Percentiles rank a stretch among this genome's conserved stretches.
phyloP scores from a whole-genome alignment of 2,888 invertebrate species.

The Acanthopleura granulata region DNA sequence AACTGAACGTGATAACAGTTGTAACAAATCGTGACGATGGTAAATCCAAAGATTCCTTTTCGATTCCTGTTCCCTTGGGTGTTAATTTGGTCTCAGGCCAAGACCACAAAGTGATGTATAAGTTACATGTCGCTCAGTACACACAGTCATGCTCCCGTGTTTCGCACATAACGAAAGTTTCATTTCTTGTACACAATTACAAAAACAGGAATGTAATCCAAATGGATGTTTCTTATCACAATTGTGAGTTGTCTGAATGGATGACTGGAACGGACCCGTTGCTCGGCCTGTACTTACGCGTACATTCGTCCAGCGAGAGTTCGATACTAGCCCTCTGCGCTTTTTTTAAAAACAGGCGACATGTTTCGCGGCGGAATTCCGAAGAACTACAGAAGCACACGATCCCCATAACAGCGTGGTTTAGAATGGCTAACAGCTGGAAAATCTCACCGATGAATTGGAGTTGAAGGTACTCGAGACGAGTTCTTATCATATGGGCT shows the following conservation, averaged over 20 bases:
- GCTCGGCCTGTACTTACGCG: background rate
- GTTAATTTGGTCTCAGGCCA: too few relatives aligned
- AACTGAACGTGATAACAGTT: too few relatives aligned
- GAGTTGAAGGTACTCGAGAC: background rate
- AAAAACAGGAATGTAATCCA: too few relatives aligned
- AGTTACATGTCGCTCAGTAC: too few relatives aligned
- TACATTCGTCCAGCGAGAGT: background rate
- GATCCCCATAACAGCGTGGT: constrained; percentile 35
- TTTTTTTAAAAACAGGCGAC: background rate
- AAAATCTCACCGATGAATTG: constrained; percentile 18
- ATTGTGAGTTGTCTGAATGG: background rate
- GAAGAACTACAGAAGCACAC: background rate
- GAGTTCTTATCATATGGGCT: background rate
- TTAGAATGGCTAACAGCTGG: constrained; percentile 36
- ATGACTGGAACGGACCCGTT: background rate
- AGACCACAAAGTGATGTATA: too few relatives aligned
- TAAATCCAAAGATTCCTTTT: too few relatives aligned
- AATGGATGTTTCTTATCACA: background rate
- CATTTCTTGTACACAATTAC: too few relatives aligned
- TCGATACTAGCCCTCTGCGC: background rate
- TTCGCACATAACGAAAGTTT: too few relatives aligned
- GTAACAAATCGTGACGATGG: too few relatives aligned
- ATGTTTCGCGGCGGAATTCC: background rate
- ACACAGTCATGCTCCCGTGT: too few relatives aligned
- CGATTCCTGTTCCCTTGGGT: too few relatives aligned